Evolutionary conservation across 2,113 vertebrate species (phyloP), one percentile per base, ranked within the genome.

Genomic region (Pipa parva): DNA sequence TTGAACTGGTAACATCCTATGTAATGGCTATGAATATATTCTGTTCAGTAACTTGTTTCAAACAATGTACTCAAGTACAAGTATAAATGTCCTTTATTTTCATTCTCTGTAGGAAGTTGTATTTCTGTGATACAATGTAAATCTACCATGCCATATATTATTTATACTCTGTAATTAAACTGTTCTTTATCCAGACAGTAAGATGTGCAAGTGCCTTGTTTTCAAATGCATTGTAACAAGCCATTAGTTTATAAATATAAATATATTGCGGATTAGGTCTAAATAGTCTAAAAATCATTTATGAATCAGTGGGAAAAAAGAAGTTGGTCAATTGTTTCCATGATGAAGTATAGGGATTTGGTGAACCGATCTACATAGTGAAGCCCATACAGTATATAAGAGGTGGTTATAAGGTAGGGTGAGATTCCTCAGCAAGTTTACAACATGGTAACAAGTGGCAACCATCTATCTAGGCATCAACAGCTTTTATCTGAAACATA

Each of bases 21-120:
- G 85, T 84, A 83, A 83, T 75, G 25, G 69, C 82, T 81, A 81
- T 78, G 82, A n/a, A 80, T 87, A 85, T 78, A 79, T 85, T 88
- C 80, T 81, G 20, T 80, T 90, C 83, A 84, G 85, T 87, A 79
- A 87, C 72, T 63, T 89, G 84, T 88, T 88, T 84, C 78, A 87
- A 87, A 84, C 75, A 84, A 86, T 87, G 84, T 88, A 86, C 75
- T 84, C 81, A 81, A 83, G 78, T 86, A 86, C 80, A 79, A 75
- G 84, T 87, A 84, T 86, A 76, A 82, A 81, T 84, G 86, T 89
- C 84, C 85, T 83, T 84, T 80, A 88, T 85, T 82, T 89, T 85
- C 76, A 82, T 83, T 80, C 83, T 78, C 78, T 81, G 83, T 85
- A 87, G 83, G 77, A 83, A 78, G 85, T 77, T 86, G 84, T 84